phyloP scores from a whole-genome alignment of 2,113 vertebrate species.

The Pedionomus torquatus region DNA sequence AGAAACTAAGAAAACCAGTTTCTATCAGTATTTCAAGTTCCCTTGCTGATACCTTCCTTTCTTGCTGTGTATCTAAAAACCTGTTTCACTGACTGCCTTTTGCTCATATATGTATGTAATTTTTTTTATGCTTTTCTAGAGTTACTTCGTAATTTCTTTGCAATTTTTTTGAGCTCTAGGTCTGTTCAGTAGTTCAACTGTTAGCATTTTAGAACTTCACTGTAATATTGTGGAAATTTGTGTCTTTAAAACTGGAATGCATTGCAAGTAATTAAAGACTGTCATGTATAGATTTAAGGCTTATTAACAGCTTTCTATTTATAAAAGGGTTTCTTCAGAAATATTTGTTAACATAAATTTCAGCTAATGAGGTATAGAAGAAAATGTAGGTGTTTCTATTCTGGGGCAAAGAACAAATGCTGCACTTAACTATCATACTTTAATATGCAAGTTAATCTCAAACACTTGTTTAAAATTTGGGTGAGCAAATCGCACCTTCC shows the following conservation, averaged over 20 bases:
- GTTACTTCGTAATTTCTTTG: not conserved
- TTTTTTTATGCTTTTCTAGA: not conserved
- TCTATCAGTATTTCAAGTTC: not conserved
- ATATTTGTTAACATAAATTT: not conserved
- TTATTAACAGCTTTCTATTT: not conserved
- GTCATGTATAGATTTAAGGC: not conserved
- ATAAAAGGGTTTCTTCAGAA: not conserved
- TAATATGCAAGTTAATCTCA: not conserved
- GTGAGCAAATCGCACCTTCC: not conserved
- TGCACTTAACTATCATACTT: not conserved
- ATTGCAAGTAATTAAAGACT: not conserved
- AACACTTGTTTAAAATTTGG: not conserved
- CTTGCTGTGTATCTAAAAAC: not conserved
- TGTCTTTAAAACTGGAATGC: not conserved
- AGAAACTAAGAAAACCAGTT: not conserved
- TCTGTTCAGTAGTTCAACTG: not conserved
- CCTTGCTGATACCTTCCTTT: not conserved
- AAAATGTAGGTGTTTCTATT: not conserved
- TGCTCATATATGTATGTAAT: rapidly evolving
- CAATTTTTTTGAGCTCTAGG: not conserved
- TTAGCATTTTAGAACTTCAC: not conserved
- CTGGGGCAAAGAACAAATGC: not conserved
- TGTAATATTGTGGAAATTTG: not conserved
- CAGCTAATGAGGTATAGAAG: not conserved
- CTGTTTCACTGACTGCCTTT: not conserved